phyloP scores from a whole-genome alignment of 2,888 invertebrate genomes.

The Acanthosepion pharaonis region DNA sequence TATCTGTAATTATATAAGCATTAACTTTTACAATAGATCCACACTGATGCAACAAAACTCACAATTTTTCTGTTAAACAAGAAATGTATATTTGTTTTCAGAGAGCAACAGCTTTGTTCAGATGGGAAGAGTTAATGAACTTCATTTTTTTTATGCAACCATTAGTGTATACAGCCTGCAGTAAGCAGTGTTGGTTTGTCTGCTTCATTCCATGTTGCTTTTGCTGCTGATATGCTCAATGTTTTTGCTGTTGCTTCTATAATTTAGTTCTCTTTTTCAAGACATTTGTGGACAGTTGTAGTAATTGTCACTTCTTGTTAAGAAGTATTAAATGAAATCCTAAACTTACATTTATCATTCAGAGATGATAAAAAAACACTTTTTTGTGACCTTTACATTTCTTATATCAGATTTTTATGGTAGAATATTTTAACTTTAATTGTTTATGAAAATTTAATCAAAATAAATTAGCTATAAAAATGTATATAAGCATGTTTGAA shows the following conservation, averaged over 20 bases:
- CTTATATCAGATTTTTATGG: background rate
- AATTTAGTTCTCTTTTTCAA: background rate
- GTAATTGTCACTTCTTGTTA: background rate
- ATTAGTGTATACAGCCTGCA: background rate
- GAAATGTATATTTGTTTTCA: background rate
- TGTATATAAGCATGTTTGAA: background rate
- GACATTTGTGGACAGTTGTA: conserved; percentile 1
- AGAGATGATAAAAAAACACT: too few species aligned
- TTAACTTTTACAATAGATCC: background rate
- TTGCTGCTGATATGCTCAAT: background rate
- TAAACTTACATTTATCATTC: too few species aligned
- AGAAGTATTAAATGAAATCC: background rate
- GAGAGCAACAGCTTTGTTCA: background rate
- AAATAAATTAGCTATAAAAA: background rate
- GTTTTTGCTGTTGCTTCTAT: background rate
- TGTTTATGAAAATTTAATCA: background rate
- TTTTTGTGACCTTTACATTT: background rate
- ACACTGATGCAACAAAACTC: background rate
- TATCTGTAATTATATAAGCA: too few species aligned
- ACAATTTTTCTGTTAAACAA: conserved; percentile 24
- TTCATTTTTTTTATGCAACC: background rate
- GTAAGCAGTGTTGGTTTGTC: conserved; percentile 33
- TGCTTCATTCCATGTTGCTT: conserved; percentile 18
- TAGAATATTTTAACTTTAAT: background rate
- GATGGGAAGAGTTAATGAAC: background rate